Evolutionary conservation across 2,888 invertebrate genomes (phyloP), one percentile per base, ranked within the genome.

Genomic region (Apantesis nais): DNA sequence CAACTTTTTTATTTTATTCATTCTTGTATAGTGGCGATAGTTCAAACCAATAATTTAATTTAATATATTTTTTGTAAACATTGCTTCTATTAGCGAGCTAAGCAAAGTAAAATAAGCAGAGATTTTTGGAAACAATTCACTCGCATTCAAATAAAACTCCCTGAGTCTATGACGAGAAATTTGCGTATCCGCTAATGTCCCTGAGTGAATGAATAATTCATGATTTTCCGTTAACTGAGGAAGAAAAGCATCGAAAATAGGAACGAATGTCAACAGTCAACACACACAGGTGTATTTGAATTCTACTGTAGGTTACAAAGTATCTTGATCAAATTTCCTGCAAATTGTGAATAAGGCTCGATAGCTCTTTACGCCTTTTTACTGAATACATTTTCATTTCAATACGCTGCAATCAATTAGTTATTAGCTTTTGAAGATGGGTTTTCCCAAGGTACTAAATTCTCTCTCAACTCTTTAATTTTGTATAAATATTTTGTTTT

Each of bases 191-290:
- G 70, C 63, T 80, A 79, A 80, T 78, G 78, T 73, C 65, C 73
- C 67, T 68, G 68, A 73, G 70, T 71, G 71, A 70, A 78, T 79
- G 80, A 79, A 79, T 80, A 78, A 79, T 80, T 79, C 79, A 80
- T 79, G 73, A 22, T 67, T 71, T 68, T 62, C 25, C 55, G 64
- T 72, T 66, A 68, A 66, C 72, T 71, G 68, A 65, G 67, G 62
- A 68, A 60, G 73, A 67, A 74, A 71, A 74, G 73, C 67, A 71
- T 60, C 67, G 69, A 74, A 78, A 72, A 71, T 62, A 72, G 55
- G 62, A 66, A 70, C 65, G 25, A 70, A 80, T 73, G 62, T 69
- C 71, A 66, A 77, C 68, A 66, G 71, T 70, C 29, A 25, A 67
- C 63, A 62, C 41, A 60, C 58, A 68, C 62, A 58, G 58, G 29